Conservation (phyloP, 2,113 vertebrate species). For the Sylvia atricapilla region DNA sequence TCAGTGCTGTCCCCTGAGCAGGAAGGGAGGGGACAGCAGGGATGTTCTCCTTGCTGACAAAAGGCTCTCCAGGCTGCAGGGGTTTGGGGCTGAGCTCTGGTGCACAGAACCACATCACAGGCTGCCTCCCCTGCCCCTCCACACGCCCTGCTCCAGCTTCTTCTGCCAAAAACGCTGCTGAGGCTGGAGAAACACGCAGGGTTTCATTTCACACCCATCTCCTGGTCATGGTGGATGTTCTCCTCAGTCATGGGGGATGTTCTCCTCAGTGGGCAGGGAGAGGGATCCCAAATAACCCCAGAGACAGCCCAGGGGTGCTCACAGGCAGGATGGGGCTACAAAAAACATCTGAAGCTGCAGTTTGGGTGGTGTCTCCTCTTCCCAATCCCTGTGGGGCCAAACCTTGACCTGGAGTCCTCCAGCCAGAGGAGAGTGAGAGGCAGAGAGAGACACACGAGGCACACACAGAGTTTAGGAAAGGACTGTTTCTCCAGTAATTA, state of each 20-base stretch:
- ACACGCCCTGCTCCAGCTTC: background rate
- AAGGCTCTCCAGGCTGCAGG: background rate
- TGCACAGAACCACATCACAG: accelerated
- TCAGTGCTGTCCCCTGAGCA: background rate
- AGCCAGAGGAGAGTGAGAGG: background rate
- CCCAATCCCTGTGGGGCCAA: background rate
- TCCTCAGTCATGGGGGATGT: background rate
- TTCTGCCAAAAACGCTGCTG: background rate
- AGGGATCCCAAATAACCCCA: background rate
- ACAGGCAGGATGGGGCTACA: background rate
- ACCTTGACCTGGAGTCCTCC: background rate
- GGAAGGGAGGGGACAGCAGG: background rate
- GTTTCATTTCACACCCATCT: background rate
- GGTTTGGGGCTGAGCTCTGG: background rate
- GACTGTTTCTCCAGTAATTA: background rate
- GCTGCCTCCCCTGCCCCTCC: background rate
- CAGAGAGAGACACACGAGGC: background rate
- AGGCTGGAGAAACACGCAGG: background rate
- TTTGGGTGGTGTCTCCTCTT: background rate
- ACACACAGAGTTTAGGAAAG: background rate
- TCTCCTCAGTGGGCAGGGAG: background rate
- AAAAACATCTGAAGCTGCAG: background rate
- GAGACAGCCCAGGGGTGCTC: background rate
- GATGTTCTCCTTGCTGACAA: accelerated
- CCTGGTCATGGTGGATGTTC: background rate